phyloP scores from a whole-genome alignment of 37 sponge, comb jelly and placozoan species.

The Hexactinellida sp. region DNA sequence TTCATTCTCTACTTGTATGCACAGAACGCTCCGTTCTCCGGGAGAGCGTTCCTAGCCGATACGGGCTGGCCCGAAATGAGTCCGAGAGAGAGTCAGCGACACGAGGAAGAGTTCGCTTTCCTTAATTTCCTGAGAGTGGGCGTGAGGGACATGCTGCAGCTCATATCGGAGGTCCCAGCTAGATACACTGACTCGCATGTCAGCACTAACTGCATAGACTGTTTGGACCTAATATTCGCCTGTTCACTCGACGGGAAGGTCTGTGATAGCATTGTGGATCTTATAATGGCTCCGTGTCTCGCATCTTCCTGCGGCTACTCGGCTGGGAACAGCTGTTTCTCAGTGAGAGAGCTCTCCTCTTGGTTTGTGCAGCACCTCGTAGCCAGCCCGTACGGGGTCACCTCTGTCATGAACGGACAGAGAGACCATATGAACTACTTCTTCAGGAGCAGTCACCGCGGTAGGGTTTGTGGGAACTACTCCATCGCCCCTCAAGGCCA shows the following conservation, averaged over 20 bases:
- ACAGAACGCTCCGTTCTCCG: background rate
- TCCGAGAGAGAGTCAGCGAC: background rate
- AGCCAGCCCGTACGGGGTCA: background rate
- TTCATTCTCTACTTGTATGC: background rate
- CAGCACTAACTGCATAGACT: background rate
- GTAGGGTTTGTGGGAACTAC: background rate
- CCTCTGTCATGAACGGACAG: slow-evolving; percentile 5
- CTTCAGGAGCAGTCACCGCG: background rate
- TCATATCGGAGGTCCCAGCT: background rate
- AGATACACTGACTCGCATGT: background rate
- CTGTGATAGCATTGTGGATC: background rate
- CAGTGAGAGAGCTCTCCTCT: background rate
- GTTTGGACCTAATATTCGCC: background rate
- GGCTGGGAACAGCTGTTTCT: background rate
- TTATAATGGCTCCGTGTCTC: background rate
- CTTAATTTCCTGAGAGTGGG: background rate
- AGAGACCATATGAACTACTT: background rate
- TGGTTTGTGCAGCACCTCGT: background rate
- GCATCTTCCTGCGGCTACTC: background rate
- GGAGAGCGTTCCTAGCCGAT: background rate
- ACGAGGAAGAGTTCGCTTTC: background rate
- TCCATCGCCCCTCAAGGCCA: background rate
- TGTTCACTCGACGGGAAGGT: background rate
- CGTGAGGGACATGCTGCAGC: background rate
- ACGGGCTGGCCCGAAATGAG: background rate